These are phyloP conservation scores for Dolichotis patagonum DNA, from an alignment of 2,113 vertebrate genomes.

Conservation along the genomic window DNA sequence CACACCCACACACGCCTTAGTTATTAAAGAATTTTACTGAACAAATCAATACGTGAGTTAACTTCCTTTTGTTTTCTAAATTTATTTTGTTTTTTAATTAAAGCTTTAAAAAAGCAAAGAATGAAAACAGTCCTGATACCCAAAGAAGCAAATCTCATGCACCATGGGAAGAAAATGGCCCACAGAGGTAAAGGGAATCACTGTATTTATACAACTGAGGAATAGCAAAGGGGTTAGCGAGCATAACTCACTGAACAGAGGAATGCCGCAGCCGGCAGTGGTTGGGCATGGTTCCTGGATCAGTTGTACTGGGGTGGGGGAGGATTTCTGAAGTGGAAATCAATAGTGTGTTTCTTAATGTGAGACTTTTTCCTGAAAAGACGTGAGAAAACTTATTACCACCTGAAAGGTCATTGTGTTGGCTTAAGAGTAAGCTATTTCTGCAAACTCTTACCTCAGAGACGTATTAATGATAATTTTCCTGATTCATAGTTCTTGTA, in stretches of 20 bases:
- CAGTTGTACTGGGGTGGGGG: neutral
- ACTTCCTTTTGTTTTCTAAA: conserved; percentile 42
- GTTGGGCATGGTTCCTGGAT: neutral
- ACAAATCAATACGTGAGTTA: neutral
- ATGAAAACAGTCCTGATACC: conserved; percentile 87
- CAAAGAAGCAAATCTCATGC: conserved; percentile 87
- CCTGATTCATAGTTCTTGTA: neutral
- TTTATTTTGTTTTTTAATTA: conserved; percentile 64
- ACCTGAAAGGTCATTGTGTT: neutral
- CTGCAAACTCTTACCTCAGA: neutral
- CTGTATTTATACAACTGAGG: neutral
- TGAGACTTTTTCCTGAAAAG: neutral
- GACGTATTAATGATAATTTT: neutral
- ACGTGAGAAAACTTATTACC: neutral
- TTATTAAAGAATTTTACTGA: neutral
- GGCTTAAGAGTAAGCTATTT: neutral
- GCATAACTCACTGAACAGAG: neutral
- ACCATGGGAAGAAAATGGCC: conserved; percentile 92
- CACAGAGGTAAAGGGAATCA: conserved; percentile 87
- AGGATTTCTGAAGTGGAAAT: neutral
- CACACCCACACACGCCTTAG: neutral
- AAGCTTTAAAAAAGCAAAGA: conserved; percentile 90
- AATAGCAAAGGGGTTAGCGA: neutral
- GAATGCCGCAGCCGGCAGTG: neutral
- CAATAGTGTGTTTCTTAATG: neutral